Percentiles rank a stretch among this genome's conserved stretches.
These are phyloP conservation scores for Lymantria dispar DNA, from an alignment of 2,888 invertebrate genomes.

Conservation along the genomic window DNA sequence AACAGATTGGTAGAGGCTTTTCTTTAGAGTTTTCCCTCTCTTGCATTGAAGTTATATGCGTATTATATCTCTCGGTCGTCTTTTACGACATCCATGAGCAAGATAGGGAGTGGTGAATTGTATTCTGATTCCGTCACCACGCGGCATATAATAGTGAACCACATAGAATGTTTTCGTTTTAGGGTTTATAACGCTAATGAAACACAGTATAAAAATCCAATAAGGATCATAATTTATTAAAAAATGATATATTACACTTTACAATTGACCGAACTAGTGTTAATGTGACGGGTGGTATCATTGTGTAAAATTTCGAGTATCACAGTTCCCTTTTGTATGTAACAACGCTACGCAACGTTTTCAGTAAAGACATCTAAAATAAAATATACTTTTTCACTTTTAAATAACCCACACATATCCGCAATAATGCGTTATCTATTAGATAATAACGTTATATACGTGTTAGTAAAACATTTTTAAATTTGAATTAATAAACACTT, in stretches of 20 bases:
- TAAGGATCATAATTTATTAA: slow-evolving; percentile 79
- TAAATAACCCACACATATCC: not conserved
- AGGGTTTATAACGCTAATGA: slow-evolving; percentile 41
- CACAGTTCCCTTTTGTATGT: slow-evolving; percentile 32
- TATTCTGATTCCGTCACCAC: too few relatives aligned
- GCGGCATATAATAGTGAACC: not conserved
- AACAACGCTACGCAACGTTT: slow-evolving; percentile 24
- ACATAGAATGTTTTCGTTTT: not conserved
- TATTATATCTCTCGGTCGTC: too few relatives aligned
- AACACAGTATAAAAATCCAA: slow-evolving; percentile 69
- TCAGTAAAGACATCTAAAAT: slow-evolving; percentile 33
- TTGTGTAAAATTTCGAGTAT: slow-evolving; percentile 35
- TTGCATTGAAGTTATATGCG: too few relatives aligned
- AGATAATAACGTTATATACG: not conserved
- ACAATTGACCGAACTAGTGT: slow-evolving; percentile 72
- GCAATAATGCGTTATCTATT: not conserved
- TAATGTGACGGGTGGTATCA: slow-evolving; percentile 51
- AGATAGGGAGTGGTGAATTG: too few relatives aligned
- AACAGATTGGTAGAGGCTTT: too few relatives aligned
- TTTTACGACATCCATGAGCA: too few relatives aligned
- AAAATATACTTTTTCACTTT: slow-evolving; percentile 23
- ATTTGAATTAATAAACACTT: slow-evolving; percentile 22
- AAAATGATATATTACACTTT: slow-evolving; percentile 78
- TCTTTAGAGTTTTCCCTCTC: too few relatives aligned
- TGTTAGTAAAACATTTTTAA: slow-evolving; percentile 25